Conservation (phyloP, 92 coral and sea anemone species). For the Desmophyllum pertusum region DNA sequence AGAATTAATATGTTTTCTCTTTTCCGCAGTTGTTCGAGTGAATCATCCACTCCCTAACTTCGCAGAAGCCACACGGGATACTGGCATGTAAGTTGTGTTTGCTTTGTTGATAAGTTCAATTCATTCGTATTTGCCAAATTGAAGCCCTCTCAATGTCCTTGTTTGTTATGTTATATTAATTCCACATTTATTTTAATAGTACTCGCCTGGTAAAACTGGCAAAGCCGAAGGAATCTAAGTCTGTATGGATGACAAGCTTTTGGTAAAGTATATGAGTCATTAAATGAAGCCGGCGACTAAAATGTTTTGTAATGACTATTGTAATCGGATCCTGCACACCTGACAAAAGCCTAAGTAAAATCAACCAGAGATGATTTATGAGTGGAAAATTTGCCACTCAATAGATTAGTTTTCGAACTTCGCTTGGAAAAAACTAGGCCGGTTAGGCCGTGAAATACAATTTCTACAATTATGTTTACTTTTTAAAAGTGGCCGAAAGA, state of each 20-base stretch:
- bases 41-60: conserved; percentile 93
- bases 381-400: neutral
- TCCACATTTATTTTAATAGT: conserved; percentile 46
- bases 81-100: conserved; percentile 82
- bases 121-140: conserved; percentile 14
- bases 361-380: neutral
- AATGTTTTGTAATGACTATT: neutral
- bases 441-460: too few relatives aligned
- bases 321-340: neutral
- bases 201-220: conserved; percentile 77
- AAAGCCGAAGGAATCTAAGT: conserved; percentile 83
- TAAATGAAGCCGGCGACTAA: neutral
- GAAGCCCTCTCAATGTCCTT: neutral
- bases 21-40: conserved; percentile 66
- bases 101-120: conserved; percentile 8
- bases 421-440: neutral
- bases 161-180: conserved; percentile 19
- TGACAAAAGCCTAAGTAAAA: neutral
- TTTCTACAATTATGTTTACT: too few relatives aligned
- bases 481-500: too few relatives aligned
- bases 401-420: neutral
- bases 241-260: conserved; percentile 81
- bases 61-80: conserved; percentile 85
- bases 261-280: conserved; percentile 57
- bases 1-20: neutral